Evolutionary conservation across 92 coral and sea anemone species (phyloP).

Genomic region (Porites rus): DNA sequence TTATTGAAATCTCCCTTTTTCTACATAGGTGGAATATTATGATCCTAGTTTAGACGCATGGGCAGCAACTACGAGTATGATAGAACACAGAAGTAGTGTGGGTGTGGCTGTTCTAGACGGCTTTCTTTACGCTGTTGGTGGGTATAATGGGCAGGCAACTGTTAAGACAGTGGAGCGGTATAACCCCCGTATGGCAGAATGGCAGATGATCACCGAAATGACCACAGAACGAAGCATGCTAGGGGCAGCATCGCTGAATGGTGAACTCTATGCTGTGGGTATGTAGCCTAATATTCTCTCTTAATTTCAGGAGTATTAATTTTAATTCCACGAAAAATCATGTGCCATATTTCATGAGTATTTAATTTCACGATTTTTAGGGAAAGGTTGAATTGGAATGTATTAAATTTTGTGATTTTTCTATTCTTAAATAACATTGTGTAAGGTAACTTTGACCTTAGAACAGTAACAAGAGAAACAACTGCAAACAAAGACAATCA

Average conservation of each 20-base stretch:
- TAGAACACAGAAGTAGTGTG: slow-evolving; percentile 39
- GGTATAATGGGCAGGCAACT: slow-evolving; percentile 61
- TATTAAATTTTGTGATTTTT: too few relatives aligned
- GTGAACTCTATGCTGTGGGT: slow-evolving; percentile 51
- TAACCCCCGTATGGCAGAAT: slow-evolving; percentile 57
- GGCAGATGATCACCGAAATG: slow-evolving; percentile 39
- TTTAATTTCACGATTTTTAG: too few relatives aligned
- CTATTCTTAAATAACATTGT: too few relatives aligned
- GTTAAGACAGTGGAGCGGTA: slow-evolving; percentile 66
- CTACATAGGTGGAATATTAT: slow-evolving; percentile 28
- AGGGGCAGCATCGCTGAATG: slow-evolving; percentile 43
- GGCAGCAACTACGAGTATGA: slow-evolving; percentile 21
- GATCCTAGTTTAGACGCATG: slow-evolving; percentile 34
- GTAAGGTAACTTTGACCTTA: too few relatives aligned
- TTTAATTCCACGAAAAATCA: too few relatives aligned
- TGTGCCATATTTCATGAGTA: too few relatives aligned
- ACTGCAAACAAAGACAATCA: too few relatives aligned
- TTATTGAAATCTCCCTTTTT: not conserved
- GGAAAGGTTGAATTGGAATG: too few relatives aligned
- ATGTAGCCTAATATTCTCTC: not conserved
- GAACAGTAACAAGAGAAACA: too few relatives aligned
- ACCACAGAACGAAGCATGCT: slow-evolving; percentile 46
- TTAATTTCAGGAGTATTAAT: too few relatives aligned
- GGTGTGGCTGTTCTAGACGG: slow-evolving; percentile 38
- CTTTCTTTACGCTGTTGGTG: slow-evolving; percentile 61